phyloP scores from a whole-genome alignment of 2,888 invertebrate genomes.

The Bimastos eiseni region DNA sequence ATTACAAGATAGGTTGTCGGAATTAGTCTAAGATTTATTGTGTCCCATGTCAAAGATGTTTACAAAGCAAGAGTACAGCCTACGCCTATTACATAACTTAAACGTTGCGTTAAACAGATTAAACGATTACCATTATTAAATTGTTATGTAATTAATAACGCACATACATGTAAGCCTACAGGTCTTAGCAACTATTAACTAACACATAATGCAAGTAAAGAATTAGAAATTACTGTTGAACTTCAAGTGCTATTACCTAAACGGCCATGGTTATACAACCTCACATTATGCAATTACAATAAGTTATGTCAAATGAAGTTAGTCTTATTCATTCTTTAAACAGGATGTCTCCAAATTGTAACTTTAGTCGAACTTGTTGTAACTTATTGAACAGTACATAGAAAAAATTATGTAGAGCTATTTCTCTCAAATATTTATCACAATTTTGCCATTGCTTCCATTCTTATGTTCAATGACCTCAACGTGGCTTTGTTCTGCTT shows the following conservation, averaged over 20 bases:
- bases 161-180: too few relatives aligned
- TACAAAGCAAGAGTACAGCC: too few relatives aligned
- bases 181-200: neutral
- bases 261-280: neutral
- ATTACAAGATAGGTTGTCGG: too few relatives aligned
- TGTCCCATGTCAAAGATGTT: too few relatives aligned
- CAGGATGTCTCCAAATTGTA: neutral
- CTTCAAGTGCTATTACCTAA: neutral
- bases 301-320: neutral
- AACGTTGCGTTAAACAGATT: too few relatives aligned
- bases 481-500: conserved; percentile 62
- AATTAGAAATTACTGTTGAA: too few relatives aligned
- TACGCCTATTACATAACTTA: too few relatives aligned
- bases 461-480: conserved; percentile 60
- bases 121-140: too few relatives aligned
- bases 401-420: neutral
- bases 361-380: too few relatives aligned
- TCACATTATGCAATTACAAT: neutral
- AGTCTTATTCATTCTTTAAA: neutral
- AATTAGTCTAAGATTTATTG: too few relatives aligned
- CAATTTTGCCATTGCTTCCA: conserved; percentile 53
- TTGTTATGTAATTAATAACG: neutral
- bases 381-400: neutral
- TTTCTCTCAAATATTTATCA: conserved; percentile 42
- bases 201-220: neutral